phyloP scores from a whole-genome alignment of 2,888 invertebrate genomes.

The Metacarcinus magister region DNA sequence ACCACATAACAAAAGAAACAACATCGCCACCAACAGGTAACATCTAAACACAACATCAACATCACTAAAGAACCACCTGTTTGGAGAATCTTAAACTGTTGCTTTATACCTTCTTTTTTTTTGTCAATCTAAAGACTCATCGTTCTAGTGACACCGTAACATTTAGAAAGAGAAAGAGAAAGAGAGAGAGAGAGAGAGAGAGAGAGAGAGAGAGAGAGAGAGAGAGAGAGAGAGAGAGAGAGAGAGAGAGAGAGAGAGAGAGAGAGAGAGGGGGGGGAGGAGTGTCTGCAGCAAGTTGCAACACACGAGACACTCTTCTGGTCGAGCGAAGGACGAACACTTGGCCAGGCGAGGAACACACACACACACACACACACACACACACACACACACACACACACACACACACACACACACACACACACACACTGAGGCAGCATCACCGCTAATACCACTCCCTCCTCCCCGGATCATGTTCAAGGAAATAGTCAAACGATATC shows the following conservation, averaged over 20 bases:
- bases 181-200: no score
- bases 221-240: conserved; percentile 27
- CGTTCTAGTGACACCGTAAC: not conserved
- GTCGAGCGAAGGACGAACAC: conserved; percentile 22
- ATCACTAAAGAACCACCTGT: not conserved
- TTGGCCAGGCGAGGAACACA: not conserved
- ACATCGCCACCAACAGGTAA: not conserved
- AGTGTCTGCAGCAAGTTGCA: not conserved
- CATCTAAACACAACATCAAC: not conserved
- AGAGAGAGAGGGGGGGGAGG: not conserved
- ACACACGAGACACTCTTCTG: conserved; percentile 26
- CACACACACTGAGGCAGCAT: not conserved
- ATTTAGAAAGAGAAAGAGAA: not conserved
- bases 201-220: not conserved
- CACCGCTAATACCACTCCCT: not conserved
- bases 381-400: conserved; percentile 14
- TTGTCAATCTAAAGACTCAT: not conserved
- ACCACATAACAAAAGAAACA: no score
- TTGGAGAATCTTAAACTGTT: not conserved
- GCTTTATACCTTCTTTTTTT: not conserved
- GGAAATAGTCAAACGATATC: not conserved
- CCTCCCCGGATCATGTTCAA: conserved; percentile 1
- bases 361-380: not conserved
- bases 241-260: not conserved
- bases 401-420: conserved; percentile 12